Evolutionary conservation across 2,113 vertebrate species (phyloP).

Genomic region (Leptobrachium leishanense): DNA sequence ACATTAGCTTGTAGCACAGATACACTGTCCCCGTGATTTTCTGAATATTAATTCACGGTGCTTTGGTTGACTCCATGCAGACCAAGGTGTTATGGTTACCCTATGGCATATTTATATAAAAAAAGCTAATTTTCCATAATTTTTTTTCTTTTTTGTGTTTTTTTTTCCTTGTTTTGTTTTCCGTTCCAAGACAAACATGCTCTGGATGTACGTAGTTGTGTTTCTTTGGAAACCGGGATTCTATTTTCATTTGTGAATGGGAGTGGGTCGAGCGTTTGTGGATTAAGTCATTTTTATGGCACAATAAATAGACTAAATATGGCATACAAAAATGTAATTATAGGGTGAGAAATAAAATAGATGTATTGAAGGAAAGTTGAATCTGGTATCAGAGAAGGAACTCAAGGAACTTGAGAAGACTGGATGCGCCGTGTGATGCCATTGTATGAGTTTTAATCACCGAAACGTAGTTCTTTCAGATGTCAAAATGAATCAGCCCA

Average conservation of each 20-base stretch:
- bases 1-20: too few relatives aligned
- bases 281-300: background rate
- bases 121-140: too few relatives aligned
- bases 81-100: too few relatives aligned
- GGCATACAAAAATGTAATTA: slow-evolving; percentile 6
- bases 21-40: too few relatives aligned
- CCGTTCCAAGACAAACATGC: background rate
- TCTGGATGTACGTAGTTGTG: background rate
- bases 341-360: background rate
- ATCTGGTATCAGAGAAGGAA: background rate
- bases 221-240: background rate
- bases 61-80: too few relatives aligned
- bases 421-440: background rate
- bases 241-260: background rate
- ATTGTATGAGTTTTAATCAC: slow-evolving; percentile 5
- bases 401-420: background rate
- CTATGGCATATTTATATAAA: too few relatives aligned
- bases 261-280: background rate
- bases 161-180: too few relatives aligned
- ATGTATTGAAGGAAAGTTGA: background rate
- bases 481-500: background rate
- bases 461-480: background rate
- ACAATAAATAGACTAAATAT: slow-evolving; percentile 1
- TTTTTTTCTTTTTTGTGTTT: too few relatives aligned
- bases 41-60: too few relatives aligned